Evolutionary conservation across 2,797 vertebrate genomes (phyloP).

Genomic region (Craterocephalus amniculus): DNA sequence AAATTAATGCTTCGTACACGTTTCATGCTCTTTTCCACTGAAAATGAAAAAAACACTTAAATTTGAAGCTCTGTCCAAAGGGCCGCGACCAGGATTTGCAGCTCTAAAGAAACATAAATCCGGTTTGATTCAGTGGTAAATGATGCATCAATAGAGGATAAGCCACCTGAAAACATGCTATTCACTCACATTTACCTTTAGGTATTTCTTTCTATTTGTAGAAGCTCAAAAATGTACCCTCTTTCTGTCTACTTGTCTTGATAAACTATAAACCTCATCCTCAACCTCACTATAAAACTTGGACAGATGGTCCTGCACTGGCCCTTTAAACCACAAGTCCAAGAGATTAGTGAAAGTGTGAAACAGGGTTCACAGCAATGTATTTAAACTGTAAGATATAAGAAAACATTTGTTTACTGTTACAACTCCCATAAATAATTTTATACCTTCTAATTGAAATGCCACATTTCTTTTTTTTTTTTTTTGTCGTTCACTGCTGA

Average conservation of each 20-base stretch:
- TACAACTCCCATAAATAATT: conserved; percentile 18
- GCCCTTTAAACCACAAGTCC: conserved; percentile 41
- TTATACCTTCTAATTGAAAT: conserved; percentile 32
- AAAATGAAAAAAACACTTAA: conserved; percentile 20
- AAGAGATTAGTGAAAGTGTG: conserved; percentile 38
- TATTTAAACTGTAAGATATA: conserved; percentile 3
- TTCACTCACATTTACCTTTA: conserved; percentile 49
- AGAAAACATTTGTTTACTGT: conserved; percentile 21
- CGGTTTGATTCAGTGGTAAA: conserved; percentile 66
- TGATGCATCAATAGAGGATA: conserved; percentile 43
- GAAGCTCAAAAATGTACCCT: no score
- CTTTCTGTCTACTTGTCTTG: no score
- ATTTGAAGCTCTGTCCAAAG: conserved; percentile 52
- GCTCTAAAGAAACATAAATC: conserved; percentile 59
- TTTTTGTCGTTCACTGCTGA: conserved; percentile 44
- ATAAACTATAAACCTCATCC: conserved; percentile 26
- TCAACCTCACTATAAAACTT: conserved; percentile 26
- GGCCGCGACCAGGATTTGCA: conserved; percentile 59
- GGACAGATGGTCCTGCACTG: conserved; percentile 45
- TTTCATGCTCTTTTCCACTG: not conserved
- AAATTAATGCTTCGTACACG: conserved; percentile 1
- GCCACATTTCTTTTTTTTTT: conserved; percentile 15
- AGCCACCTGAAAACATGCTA: conserved; percentile 67
- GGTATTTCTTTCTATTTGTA: no score
- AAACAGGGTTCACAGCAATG: no score